Conservation (phyloP, 2,888 invertebrate species). For the Drosophila subsilvestris region DNA sequence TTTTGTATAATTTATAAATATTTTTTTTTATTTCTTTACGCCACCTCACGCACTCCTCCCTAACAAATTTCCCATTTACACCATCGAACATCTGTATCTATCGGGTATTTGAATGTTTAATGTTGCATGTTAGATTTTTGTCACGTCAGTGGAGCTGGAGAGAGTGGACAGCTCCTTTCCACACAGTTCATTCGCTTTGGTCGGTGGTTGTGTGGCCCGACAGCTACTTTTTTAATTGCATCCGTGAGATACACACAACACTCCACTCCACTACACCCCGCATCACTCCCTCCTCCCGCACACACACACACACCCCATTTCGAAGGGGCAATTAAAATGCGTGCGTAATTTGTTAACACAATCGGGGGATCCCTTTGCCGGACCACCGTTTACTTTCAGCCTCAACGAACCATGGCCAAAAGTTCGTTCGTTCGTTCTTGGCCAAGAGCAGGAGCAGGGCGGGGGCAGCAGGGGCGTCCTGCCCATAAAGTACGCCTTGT, state of each 20-base stretch:
- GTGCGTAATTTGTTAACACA: conserved; percentile 73
- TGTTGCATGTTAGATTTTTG: conserved; percentile 65
- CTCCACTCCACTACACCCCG: no score
- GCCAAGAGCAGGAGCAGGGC: background rate
- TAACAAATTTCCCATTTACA: conserved; percentile 1
- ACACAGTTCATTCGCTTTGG: conserved; percentile 41
- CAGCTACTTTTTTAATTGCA: conserved; percentile 52
- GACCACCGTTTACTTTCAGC: conserved; percentile 67
- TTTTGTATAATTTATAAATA: background rate
- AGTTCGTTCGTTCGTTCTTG: conserved; percentile 40
- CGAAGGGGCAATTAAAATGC: conserved; percentile 71
- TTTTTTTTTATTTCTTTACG: conserved; percentile 14
- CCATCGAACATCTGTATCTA: conserved; percentile 1
- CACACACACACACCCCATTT: conserved; percentile 25
- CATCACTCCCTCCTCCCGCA: no score
- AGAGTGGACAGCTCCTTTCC: conserved; percentile 10
- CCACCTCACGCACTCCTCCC: background rate
- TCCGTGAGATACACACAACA: conserved; percentile 42
- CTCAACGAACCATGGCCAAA: conserved; percentile 65
- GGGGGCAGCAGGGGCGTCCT: conserved; percentile 4
- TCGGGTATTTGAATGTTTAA: conserved; percentile 45
- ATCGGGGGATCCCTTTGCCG: conserved; percentile 7
- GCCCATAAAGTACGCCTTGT: conserved; percentile 74
- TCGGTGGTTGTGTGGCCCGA: conserved; percentile 18
- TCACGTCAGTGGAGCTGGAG: conserved; percentile 42